A percentile compares a stretch with the other conserved stretches of the same genome.
Conservation (phyloP, 2,113 vertebrate species). For the Condylura cristata region DNA sequence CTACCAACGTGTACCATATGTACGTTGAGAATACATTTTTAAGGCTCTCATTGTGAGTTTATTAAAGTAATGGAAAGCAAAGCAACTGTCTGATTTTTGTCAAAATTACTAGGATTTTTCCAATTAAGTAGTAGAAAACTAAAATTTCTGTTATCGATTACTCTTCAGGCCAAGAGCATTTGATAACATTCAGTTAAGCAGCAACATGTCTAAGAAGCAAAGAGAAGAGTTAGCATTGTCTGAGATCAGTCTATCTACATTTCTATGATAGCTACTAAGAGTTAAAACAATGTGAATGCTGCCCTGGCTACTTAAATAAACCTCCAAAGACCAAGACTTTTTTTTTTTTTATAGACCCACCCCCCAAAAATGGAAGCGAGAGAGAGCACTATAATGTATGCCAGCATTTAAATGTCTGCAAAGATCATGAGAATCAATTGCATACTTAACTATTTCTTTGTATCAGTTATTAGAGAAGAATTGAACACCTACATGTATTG, state of each 20-base stretch:
- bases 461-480: constrained; percentile 8
- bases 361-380: not conserved
- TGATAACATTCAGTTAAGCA: constrained; percentile 44
- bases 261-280: not conserved
- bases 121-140: constrained; percentile 14
- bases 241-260: constrained; percentile 21
- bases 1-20: not conserved
- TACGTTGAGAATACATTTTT: not conserved
- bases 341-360: not conserved
- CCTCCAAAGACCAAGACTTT: constrained; percentile 12
- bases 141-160: constrained; percentile 55
- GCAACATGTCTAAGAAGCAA: constrained; percentile 30
- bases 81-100: not conserved
- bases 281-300: not conserved
- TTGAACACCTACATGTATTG: not conserved
- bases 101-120: constrained; percentile 46
- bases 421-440: not conserved
- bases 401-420: constrained; percentile 9
- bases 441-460: not conserved
- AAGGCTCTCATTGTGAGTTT: not conserved
- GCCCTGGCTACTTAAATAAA: not conserved
- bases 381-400: not conserved
- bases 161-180: constrained; percentile 18
- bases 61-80: not conserved
- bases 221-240: constrained; percentile 39